Base-by-base conservation (phyloP, 2,797 vertebrate species). In the Hemitrygon akajei region DNA sequence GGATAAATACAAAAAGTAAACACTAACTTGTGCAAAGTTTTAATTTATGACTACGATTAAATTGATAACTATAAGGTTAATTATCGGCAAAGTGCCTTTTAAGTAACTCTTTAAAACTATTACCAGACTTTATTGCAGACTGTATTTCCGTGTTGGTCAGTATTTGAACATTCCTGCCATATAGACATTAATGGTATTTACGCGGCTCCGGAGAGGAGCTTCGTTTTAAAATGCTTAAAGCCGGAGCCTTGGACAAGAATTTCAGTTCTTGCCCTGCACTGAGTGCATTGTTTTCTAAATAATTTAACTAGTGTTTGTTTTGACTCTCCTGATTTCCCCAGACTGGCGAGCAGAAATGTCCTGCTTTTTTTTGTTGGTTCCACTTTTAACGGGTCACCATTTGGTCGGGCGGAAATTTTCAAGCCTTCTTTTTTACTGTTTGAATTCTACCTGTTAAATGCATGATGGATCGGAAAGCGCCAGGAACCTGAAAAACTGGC, bases 401-500 rank as follows among this genome's bases (percentile, higher is more conserved):
- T 93, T 93, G 91, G 71, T 76, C 71, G 47, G 91, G 71, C 91
- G 71, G 91, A 93, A 93, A 93, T 93, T 93, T 76, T 40, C 71
- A 93, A 93, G 71, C 37, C 25, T 93, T 93, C 91, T 30, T 93
- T 86, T 81, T 93, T 93, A 93, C 71, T 93, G 91, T 30, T 75
- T 93, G 34, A 93, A 93, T 93, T 93, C 91, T 93, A 93, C 91
- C 91, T 93, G 91, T 40, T 93, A 93, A 97, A 97, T 97, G 97
- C 96, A 97, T 97, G 97, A 98, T 97, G 97, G 97, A 98, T 98
- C 96, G 96, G 95, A 95, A 94, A 95, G 96, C 96, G 95, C 95
- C 96, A 97, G 96, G 96, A 97, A 97, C 98, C 98, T 97, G 97
- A 99, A 98, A 98, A 98, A 98, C 98, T 97, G 97, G 97, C 97